Evolutionary conservation across 1,140 invertebrate genomes (phyloP).

Genomic region (Trypoxylus dichotomus): DNA sequence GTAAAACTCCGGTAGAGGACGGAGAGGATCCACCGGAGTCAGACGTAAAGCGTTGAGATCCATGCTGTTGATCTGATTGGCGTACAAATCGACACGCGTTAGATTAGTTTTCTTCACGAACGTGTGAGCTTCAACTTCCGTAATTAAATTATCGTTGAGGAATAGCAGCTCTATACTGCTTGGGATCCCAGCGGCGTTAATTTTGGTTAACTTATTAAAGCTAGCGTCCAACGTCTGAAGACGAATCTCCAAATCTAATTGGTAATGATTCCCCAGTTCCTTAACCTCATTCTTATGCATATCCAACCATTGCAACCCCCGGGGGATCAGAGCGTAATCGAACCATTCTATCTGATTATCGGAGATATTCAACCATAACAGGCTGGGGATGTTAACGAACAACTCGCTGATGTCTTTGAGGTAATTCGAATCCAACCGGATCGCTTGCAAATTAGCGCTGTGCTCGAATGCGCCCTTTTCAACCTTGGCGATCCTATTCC

Average conservation of each 20-base stretch:
- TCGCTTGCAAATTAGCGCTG: constrained; percentile 78
- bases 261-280: constrained; percentile 78
- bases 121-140: constrained; percentile 75
- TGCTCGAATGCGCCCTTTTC: constrained; percentile 82
- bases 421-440: constrained; percentile 83
- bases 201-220: constrained; percentile 77
- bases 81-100: constrained; percentile 80
- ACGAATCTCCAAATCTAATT: constrained; percentile 66
- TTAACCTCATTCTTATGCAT: constrained; percentile 85
- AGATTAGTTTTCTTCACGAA: constrained; percentile 83
- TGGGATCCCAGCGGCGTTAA: constrained; percentile 71
- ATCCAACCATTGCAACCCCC: constrained; percentile 84
- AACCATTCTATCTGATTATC: constrained; percentile 89
- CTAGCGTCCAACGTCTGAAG: constrained; percentile 80
- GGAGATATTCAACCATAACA: constrained; percentile 89
- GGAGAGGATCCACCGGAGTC: constrained; percentile 68
- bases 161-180: constrained; percentile 78
- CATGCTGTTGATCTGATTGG: constrained; percentile 81
- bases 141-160: constrained; percentile 81
- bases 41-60: constrained; percentile 78
- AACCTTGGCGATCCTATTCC: constrained; percentile 79
- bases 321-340: constrained; percentile 84
- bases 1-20: constrained; percentile 79
- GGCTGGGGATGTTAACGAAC: constrained; percentile 78
- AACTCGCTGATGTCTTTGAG: constrained; percentile 82